phyloP scores from a whole-genome alignment of 2,888 invertebrate species.

The Pantelozetes paolii region DNA sequence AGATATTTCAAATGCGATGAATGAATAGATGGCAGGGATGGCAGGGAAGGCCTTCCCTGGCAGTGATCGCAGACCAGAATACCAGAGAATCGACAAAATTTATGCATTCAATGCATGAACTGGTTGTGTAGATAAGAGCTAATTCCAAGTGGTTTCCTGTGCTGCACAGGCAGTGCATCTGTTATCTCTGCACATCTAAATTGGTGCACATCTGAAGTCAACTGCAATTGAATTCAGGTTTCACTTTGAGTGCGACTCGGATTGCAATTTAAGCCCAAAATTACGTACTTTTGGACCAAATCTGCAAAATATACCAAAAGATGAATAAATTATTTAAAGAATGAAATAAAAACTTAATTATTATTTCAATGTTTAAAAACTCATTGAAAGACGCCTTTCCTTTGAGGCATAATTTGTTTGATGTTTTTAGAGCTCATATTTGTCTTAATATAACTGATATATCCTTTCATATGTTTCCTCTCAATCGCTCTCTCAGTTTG shows the following conservation, averaged over 20 bases:
- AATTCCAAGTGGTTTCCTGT: conserved; percentile 31
- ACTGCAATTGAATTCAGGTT: conserved; percentile 3
- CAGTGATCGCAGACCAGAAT: too few relatives aligned
- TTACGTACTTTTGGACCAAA: background rate
- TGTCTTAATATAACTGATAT: background rate
- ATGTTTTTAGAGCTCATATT: background rate
- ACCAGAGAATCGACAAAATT: background rate
- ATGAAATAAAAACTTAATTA: background rate
- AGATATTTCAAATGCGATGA: conserved; percentile 9
- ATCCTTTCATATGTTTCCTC: conserved; percentile 15
- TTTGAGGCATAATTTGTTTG: background rate
- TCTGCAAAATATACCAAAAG: background rate
- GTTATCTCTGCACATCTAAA: conserved; percentile 16
- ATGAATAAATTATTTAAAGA: background rate
- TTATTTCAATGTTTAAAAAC: background rate
- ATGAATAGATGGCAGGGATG: conserved; percentile 33
- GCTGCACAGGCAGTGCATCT: background rate
- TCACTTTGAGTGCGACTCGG: background rate
- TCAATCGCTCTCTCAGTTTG: background rate
- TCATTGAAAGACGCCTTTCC: background rate
- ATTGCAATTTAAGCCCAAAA: too few relatives aligned
- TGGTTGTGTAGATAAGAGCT: conserved; percentile 6
- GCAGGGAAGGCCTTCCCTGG: too few relatives aligned
- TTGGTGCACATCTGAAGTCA: background rate
- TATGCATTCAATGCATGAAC: conserved; percentile 27